Percentiles rank a stretch among this genome's conserved stretches.
Evolutionary conservation across 2,113 vertebrate species (phyloP).

Genomic region (Neodontobutis hainanensis): DNA sequence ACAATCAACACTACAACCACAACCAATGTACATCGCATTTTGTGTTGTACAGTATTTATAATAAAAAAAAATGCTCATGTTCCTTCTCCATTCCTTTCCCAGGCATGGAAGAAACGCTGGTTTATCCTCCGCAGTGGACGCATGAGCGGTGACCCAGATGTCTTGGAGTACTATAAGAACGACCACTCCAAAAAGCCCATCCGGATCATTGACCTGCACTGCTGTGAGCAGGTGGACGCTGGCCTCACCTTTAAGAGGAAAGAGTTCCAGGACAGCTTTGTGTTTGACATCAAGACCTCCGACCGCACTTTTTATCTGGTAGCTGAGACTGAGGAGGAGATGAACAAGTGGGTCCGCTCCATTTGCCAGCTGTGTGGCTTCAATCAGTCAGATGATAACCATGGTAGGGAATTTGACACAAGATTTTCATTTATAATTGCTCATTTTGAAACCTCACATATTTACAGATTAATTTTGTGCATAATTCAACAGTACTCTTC

Average conservation of each 20-base stretch:
- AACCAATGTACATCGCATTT: constrained; percentile 40
- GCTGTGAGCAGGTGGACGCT: constrained; percentile 95
- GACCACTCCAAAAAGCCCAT: constrained; percentile 96
- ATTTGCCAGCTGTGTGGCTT: constrained; percentile 99
- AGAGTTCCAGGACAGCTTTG: constrained; percentile 97
- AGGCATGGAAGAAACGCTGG: constrained; percentile 99
- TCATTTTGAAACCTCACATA: not conserved
- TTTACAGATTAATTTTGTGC: too few species aligned
- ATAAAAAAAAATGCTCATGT: not conserved
- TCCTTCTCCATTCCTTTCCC: constrained; percentile 11
- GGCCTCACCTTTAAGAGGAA: constrained; percentile 98
- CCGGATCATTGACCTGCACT: constrained; percentile 94
- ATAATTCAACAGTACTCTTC: too few species aligned
- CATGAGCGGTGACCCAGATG: constrained; percentile 96
- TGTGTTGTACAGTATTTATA: not conserved
- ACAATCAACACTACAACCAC: constrained; percentile 20
- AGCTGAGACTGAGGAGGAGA: constrained; percentile 96
- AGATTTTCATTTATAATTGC: not conserved
- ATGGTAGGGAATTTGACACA: constrained; percentile 79
- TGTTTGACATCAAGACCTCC: constrained; percentile 97
- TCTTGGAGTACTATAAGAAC: constrained; percentile 99
- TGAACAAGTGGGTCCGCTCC: constrained; percentile 98
- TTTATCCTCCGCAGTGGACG: constrained; percentile 96
- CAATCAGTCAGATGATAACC: constrained; percentile 93
- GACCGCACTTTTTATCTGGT: constrained; percentile 98